Conservation (phyloP, 1,140 invertebrate genomes). For the Cyrtorhinus lividipennis region DNA sequence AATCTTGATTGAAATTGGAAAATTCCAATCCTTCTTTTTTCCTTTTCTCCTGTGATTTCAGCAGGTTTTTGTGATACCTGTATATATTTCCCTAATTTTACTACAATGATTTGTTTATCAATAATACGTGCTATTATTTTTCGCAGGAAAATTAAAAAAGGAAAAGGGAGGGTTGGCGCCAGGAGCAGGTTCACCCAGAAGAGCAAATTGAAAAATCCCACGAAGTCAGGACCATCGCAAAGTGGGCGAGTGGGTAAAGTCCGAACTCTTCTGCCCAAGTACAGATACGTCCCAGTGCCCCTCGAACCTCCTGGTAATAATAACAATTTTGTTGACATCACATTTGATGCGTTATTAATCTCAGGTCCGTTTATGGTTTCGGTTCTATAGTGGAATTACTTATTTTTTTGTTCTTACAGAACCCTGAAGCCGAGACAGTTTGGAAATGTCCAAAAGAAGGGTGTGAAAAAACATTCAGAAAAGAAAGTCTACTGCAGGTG, state of each 20-base stretch:
- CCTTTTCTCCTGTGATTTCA: too few relatives aligned
- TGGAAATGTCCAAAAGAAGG: slow-evolving; percentile 55
- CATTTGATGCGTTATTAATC: not conserved
- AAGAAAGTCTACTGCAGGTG: slow-evolving; percentile 64
- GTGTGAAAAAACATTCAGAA: slow-evolving; percentile 76
- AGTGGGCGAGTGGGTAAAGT: slow-evolving; percentile 4
- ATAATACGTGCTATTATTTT: too few relatives aligned
- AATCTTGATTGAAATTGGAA: too few relatives aligned
- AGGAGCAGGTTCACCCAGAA: slow-evolving; percentile 7
- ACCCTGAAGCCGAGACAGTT: slow-evolving; percentile 9
- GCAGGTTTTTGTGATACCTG: too few relatives aligned
- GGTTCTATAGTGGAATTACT: not conserved
- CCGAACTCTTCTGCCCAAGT: slow-evolving; percentile 15
- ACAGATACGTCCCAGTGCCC: not conserved
- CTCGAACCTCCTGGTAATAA: not conserved
- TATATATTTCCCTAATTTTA: too few relatives aligned
- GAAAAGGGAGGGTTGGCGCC: not conserved
- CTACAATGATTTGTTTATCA: too few relatives aligned
- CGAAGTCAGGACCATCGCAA: not conserved
- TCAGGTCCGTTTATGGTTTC: not conserved
- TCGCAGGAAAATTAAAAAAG: slow-evolving; percentile 1
- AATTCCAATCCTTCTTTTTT: too few relatives aligned
- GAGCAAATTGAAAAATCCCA: slow-evolving; percentile 1
- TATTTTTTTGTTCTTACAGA: slow-evolving; percentile 2
- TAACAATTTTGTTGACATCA: not conserved